Evolutionary conservation across 2,797 vertebrate species (phyloP).

Genomic region (Gambusia yucatana): DNA sequence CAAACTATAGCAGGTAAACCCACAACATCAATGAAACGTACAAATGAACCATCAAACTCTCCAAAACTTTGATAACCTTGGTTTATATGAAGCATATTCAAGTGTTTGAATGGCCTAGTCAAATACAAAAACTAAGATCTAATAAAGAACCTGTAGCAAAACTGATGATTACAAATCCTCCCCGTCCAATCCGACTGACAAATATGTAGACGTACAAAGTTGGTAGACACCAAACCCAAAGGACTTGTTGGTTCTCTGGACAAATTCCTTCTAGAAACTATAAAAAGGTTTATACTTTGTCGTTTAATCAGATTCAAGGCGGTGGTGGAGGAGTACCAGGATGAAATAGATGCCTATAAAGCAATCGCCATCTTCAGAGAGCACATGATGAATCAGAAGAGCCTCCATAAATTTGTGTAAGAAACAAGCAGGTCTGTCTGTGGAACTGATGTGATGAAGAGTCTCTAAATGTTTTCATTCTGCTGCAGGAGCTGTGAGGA

Average conservation of each 20-base stretch:
- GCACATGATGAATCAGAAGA: conserved; percentile 46
- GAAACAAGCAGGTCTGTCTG: not conserved
- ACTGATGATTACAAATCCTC: not conserved
- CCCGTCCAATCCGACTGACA: too few relatives aligned
- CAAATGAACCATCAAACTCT: too few relatives aligned
- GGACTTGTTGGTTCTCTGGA: too few relatives aligned
- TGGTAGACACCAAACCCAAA: too few relatives aligned
- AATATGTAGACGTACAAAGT: too few relatives aligned
- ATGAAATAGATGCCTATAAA: conserved; percentile 7
- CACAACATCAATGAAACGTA: too few relatives aligned
- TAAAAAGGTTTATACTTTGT: too few relatives aligned
- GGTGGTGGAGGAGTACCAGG: conserved; percentile 2
- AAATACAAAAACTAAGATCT: not conserved
- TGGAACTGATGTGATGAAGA: not conserved
- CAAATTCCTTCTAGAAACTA: too few relatives aligned
- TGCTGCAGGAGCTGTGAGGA: conserved; percentile 24
- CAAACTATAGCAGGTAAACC: too few relatives aligned
- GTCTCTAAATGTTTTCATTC: not conserved
- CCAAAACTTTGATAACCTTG: too few relatives aligned
- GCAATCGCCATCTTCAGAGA: conserved; percentile 49
- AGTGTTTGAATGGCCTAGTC: not conserved
- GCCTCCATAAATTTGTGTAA: conserved; percentile 35
- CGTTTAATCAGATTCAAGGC: conserved; percentile 24
- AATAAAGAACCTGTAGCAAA: not conserved
- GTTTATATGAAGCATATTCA: too few relatives aligned